Base-by-base conservation (phyloP, 1,140 invertebrate genomes). In the Aculops lycopersici region DNA sequence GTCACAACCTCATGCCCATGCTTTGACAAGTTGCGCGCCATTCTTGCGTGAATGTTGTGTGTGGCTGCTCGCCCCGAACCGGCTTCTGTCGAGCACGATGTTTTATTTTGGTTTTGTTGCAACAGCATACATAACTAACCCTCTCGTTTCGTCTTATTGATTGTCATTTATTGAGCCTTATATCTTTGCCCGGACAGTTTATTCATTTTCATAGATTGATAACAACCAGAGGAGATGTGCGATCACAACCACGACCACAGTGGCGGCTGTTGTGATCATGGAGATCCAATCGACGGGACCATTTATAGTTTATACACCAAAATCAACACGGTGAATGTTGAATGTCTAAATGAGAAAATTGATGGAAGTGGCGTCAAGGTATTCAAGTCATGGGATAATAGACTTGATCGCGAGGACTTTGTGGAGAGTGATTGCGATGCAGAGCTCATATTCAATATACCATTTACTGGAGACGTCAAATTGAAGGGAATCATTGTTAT, bases 341-440 rank as follows among this genome's bases (percentile, higher is more conserved):
- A 84, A 53, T 90, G 81, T 58, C 58, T 94, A 1, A 92, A 92
- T 56, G 84, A 94, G 62, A 47, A 59, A 18, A 55, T 63, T 21
- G 80, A 90, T 52, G 75, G 72, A 24, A 73, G 74, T 20, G 83
- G 79, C 36, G 76, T 72, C 58, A 60, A 59, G 21, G 70, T 95
- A 8, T 94, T 95, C 50, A 90, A 86, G 58, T 63, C 77, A 0
- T 94, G 81, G 73, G 77, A 86, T 50, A 66, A 78, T 38, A 61
- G 81, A 46, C 55, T 79, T 18, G 69, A 79, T 51, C 65, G 61
- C 50, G 65, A 66, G 42, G 63, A 70, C 76, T 81, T 61, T 66
- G 84, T 92, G 1, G 72, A 88, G 60, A 88, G 81, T 62, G 83
- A 90, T 66, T 70, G 67, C 12, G 84, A 92, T 63, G 73, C 79